Percentiles rank a stretch among this genome's conserved stretches.
Conservation (phyloP, 2,113 vertebrate genomes). For the Sardina pilchardus region DNA sequence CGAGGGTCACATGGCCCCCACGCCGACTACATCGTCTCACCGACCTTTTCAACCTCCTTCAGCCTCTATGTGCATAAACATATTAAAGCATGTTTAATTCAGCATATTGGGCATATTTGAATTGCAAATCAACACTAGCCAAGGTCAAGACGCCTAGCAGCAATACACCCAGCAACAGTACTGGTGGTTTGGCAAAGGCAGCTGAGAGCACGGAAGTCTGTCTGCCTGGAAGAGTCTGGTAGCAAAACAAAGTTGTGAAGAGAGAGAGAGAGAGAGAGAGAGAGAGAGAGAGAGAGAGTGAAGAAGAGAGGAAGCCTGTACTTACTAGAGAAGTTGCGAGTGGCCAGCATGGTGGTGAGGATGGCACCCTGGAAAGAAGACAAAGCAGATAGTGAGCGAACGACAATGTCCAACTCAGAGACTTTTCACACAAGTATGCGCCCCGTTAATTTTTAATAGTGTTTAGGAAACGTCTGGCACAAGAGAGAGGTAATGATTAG, state of each 20-base stretch:
- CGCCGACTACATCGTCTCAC: neutral
- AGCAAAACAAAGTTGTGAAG: neutral
- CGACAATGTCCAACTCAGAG: neutral
- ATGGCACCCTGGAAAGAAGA: conserved; percentile 42
- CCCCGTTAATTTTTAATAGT: conserved; percentile 18
- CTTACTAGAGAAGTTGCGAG: conserved; percentile 97
- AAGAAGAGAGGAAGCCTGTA: neutral
- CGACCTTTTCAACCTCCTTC: neutral
- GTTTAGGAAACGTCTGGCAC: conserved; percentile 18
- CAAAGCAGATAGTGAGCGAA: neutral
- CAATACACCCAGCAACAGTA: neutral
- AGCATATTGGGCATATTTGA: too few relatives aligned
- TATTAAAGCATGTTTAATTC: neutral
- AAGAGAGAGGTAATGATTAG: conserved; percentile 42
- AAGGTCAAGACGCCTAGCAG: neutral
- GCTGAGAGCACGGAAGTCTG: neutral
- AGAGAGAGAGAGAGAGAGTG: neutral
- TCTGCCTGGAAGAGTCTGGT: neutral
- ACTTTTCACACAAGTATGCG: neutral
- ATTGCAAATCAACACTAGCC: too few relatives aligned
- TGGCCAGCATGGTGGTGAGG: conserved; percentile 88
- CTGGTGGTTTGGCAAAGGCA: neutral
- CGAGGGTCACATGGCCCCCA: neutral
- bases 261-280: neutral
- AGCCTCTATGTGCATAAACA: neutral